A percentile compares a stretch with the other conserved stretches of the same genome.
Conservation (phyloP, 2,797 vertebrate species). For the Sylvia borin region DNA sequence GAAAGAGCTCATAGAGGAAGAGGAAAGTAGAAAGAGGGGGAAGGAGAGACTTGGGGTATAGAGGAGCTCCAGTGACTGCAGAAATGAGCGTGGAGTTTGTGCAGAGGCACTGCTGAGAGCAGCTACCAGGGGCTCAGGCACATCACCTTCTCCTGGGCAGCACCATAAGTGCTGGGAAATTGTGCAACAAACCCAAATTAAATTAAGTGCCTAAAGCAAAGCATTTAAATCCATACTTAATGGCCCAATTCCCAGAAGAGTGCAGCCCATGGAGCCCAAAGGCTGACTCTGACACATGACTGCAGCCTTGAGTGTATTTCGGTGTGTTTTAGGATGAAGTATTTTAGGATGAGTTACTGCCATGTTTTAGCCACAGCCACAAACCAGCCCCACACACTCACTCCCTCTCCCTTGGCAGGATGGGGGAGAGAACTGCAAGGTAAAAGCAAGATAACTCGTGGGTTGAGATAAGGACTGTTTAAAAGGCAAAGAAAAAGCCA, state of each 20-base stretch:
- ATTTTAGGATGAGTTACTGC: not conserved
- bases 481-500: not conserved
- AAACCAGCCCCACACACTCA: not conserved
- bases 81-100: not conserved
- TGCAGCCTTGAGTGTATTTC: not conserved
- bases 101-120: not conserved
- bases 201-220: conserved; percentile 25
- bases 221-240: conserved; percentile 38
- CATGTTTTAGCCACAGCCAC: not conserved
- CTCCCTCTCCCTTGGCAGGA: not conserved
- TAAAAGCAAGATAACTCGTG: not conserved
- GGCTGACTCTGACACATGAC: not conserved
- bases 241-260: conserved; percentile 13
- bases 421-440: not conserved
- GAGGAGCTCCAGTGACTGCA: not conserved
- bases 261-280: not conserved
- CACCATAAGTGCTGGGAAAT: not conserved
- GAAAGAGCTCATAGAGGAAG: not conserved
- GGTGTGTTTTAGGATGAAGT: not conserved
- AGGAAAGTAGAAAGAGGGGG: not conserved
- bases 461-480: too few species aligned
- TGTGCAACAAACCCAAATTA: conserved; percentile 28
- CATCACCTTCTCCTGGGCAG: not conserved
- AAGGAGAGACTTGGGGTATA: not conserved
- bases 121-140: not conserved